Evolutionary conservation across 2,797 vertebrate genomes (phyloP), one percentile per base, ranked within the genome.

Genomic region (Dromococcyx pavoninus): DNA sequence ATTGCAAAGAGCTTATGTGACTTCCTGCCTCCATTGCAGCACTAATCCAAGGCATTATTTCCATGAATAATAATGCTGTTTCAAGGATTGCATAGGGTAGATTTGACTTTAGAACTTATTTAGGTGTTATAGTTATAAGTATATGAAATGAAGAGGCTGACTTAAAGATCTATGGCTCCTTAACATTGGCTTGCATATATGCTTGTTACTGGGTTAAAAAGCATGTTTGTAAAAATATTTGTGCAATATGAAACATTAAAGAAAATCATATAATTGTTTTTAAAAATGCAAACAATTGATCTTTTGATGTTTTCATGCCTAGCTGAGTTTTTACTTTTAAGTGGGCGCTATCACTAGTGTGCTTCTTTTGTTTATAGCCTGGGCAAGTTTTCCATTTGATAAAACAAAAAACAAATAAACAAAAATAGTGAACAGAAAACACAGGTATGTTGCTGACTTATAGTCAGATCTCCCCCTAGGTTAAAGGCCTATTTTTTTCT

Each of bases 401-500:
- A 83, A 80, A 92, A 75, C 14, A 73, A 88, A 79, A 91, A 39
- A 5, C 46, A 91, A 94, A 72, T 39, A 92, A 92, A 86, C 61
- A 91, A 86, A 93, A 88, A 64, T 41, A 61, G 39, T 44, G 61
- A 93, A 86, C 14, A 82, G 82, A 73, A 64, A 27, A 0, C 78
- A 69, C 43, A 78, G 70, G 41, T 25, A 10, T 39, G 4, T 27
- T n/a, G 23, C 30, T 88, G 94, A 86, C 41, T 74, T 87, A 57
- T 23, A 54, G 70, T 74, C 85, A 94, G 70, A 91, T 50, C 16
- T 93, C 81, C 69, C 54, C 23, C 64, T 41, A 92, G 86, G 87
- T 82, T 53, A 87, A 86, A 93, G 24, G 53, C 58, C 89, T 90
- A 73, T 87, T 96, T 97, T 97, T 84, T 93, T 93, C 86, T 97